Evolutionary conservation across 2,113 vertebrate genomes (phyloP).

Genomic region (Danionella cerebrum): DNA sequence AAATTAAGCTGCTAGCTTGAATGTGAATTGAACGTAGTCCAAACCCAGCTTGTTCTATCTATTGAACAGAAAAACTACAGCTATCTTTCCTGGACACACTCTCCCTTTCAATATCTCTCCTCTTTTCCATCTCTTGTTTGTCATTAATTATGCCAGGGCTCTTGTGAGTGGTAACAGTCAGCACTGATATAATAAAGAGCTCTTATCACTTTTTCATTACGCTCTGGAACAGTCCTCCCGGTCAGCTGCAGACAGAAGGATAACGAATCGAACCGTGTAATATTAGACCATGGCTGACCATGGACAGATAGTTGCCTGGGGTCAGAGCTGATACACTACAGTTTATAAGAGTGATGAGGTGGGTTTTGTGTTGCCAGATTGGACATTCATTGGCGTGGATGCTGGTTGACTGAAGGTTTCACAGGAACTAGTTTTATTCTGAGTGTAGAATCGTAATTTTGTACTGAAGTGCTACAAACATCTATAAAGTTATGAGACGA

Average conservation of each 20-base stretch:
- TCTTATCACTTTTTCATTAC: conserved; percentile 36
- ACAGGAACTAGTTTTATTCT: not conserved
- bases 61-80: conserved; percentile 4
- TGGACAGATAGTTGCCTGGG: conserved; percentile 2
- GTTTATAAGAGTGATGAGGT: conserved; percentile 10
- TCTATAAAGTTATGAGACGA: too few relatives aligned
- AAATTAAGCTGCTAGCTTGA: not conserved
- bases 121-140: not conserved
- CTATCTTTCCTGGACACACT: conserved; percentile 20
- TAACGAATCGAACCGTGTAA: conserved; percentile 12
- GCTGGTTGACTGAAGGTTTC: not conserved
- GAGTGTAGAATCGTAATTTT: too few relatives aligned
- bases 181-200: conserved; percentile 17
- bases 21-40: conserved; percentile 5
- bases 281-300: not conserved
- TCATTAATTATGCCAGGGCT: not conserved
- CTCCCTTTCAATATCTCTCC: not conserved
- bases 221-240: not conserved
- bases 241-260: not conserved
- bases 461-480: too few relatives aligned
- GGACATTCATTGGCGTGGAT: not conserved
- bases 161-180: conserved; percentile 14
- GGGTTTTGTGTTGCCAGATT: not conserved
- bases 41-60: not conserved
- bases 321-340: conserved; percentile 12